Evolutionary conservation across 2,888 invertebrate genomes (phyloP).

Genomic region (Tetranychus truncatus): DNA sequence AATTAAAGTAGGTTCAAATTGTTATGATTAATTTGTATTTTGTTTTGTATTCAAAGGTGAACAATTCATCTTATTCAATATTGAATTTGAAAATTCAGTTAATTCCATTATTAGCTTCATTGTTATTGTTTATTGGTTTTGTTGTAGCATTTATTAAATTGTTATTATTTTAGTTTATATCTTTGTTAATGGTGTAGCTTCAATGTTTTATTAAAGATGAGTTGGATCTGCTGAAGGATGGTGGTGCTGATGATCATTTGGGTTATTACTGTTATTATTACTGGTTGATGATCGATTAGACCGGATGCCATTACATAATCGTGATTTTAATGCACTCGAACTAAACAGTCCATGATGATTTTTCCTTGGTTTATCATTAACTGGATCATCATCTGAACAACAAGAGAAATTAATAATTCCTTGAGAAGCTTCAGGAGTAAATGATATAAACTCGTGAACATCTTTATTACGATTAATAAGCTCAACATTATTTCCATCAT

Average conservation of each 20-base stretch:
- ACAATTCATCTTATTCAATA: too few relatives aligned
- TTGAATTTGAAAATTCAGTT: too few relatives aligned
- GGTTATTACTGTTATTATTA: background rate
- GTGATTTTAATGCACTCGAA: too few relatives aligned
- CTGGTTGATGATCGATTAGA: background rate
- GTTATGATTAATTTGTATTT: too few relatives aligned
- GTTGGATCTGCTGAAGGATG: background rate
- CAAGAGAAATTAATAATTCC: background rate
- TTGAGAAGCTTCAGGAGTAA: background rate
- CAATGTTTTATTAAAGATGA: background rate
- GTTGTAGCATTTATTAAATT: too few relatives aligned
- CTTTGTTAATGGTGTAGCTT: too few relatives aligned
- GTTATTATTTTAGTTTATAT: too few relatives aligned
- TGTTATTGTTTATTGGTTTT: too few relatives aligned
- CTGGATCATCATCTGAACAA: background rate
- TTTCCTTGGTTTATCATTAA: background rate
- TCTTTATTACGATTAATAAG: background rate
- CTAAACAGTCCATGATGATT: too few relatives aligned
- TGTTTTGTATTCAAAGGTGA: too few relatives aligned
- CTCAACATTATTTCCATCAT: background rate
- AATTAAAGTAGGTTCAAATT: too few relatives aligned
- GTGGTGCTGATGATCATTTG: background rate
- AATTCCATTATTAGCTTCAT: too few relatives aligned
- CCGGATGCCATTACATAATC: background rate
- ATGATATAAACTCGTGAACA: background rate